These are phyloP conservation scores for Bemisia tabaci DNA, from an alignment of 1,140 invertebrate genomes.

Conservation along the genomic window DNA sequence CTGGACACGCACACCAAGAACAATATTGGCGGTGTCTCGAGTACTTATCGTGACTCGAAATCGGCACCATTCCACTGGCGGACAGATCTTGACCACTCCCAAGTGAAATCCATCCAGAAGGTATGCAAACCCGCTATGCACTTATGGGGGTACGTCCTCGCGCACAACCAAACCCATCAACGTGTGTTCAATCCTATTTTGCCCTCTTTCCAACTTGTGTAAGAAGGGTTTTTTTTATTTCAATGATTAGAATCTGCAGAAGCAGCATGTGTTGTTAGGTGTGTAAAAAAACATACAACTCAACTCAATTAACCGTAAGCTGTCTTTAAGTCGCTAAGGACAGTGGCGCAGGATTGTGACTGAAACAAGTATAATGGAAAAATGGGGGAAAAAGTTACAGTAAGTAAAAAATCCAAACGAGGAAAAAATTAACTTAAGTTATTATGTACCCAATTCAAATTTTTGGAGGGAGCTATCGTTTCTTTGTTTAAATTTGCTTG, in stretches of 20 bases:
- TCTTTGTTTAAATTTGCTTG: too few relatives aligned
- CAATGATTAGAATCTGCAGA: neutral
- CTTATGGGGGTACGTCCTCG: constrained; percentile 58
- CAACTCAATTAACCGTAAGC: too few relatives aligned
- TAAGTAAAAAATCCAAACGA: too few relatives aligned
- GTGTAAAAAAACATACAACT: too few relatives aligned
- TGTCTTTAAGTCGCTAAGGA: too few relatives aligned
- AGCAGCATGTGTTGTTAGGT: too few relatives aligned
- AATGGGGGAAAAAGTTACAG: too few relatives aligned
- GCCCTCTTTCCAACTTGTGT: neutral
- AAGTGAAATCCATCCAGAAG: constrained; percentile 48
- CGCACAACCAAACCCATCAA: constrained; percentile 37
- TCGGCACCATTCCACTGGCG: constrained; percentile 74
- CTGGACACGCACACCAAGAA: constrained; percentile 65
- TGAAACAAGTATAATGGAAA: too few relatives aligned
- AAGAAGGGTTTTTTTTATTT: neutral
- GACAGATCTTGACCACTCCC: constrained; percentile 46
- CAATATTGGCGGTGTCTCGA: constrained; percentile 63
- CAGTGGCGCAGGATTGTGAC: too few relatives aligned
- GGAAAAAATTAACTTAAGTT: too few relatives aligned
- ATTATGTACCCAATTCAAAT: too few relatives aligned
- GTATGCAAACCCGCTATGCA: constrained; percentile 58
- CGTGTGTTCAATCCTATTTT: constrained; percentile 39
- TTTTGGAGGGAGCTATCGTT: too few relatives aligned
- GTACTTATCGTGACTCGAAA: constrained; percentile 68